Percentiles rank a stretch among this genome's conserved stretches.
phyloP scores from a whole-genome alignment of 2,113 vertebrate genomes.

The Eptesicus fuscus region DNA sequence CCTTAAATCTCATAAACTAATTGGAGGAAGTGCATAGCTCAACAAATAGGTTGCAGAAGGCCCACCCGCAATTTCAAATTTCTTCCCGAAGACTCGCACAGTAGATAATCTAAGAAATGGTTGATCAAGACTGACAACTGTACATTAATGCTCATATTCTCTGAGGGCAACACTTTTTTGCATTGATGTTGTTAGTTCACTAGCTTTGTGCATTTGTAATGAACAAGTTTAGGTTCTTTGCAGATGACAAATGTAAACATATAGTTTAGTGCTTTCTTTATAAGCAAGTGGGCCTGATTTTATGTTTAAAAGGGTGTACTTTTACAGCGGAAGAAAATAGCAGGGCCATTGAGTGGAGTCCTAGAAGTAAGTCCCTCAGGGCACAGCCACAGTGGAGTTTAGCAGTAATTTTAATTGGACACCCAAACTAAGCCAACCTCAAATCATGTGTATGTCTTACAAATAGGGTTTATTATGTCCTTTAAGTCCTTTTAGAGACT shows the following conservation, averaged over 20 bases:
- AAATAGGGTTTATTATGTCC: conserved; percentile 65
- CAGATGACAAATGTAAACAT: conserved; percentile 43
- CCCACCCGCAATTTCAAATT: not conserved
- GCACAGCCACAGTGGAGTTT: conserved; percentile 34
- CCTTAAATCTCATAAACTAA: not conserved
- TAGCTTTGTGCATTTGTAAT: not conserved
- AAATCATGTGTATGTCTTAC: conserved; percentile 66
- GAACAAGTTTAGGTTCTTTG: conserved; percentile 26
- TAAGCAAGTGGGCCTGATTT: conserved; percentile 37
- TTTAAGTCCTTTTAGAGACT: conserved; percentile 66
- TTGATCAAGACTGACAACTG: not conserved
- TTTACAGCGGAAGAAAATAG: not conserved
- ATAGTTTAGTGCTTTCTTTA: conserved; percentile 26
- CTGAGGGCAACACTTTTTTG: not conserved
- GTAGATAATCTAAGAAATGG: not conserved
- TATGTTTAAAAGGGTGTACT: conserved; percentile 12
- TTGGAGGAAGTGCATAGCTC: not conserved
- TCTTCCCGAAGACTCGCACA: not conserved
- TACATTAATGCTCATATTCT: not conserved
- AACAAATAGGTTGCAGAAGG: not conserved
- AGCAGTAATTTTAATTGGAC: conserved; percentile 73
- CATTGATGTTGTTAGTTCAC: not conserved
- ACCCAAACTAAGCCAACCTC: conserved; percentile 59
- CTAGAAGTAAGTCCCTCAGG: conserved; percentile 36
- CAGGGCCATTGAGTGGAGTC: not conserved